Evolutionary conservation across 2,888 invertebrate genomes (phyloP).

Genomic region (Byasa hedistus): DNA sequence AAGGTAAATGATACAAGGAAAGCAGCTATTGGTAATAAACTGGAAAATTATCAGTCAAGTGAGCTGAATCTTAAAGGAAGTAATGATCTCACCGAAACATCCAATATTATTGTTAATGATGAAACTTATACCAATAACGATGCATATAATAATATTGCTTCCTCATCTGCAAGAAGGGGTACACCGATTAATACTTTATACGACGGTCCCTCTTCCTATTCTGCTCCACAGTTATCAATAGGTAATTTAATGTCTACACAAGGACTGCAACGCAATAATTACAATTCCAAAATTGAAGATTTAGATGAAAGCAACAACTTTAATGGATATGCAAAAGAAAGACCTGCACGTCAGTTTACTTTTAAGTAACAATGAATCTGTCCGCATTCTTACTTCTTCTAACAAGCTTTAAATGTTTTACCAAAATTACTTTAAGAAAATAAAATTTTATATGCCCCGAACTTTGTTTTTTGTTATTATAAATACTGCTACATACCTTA

Average conservation of each 20-base stretch:
- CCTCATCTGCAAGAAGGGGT: slow-evolving; percentile 43
- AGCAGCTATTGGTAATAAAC: neutral
- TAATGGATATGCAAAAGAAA: slow-evolving; percentile 57
- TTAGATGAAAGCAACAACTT: slow-evolving; percentile 46
- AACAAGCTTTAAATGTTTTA: slow-evolving; percentile 8
- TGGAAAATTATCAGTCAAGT: slow-evolving; percentile 12
- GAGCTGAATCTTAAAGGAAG: slow-evolving; percentile 6
- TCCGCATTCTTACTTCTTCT: neutral
- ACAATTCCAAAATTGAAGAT: slow-evolving; percentile 60
- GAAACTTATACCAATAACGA: neutral
- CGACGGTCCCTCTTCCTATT: slow-evolving; percentile 69
- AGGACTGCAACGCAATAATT: slow-evolving; percentile 40
- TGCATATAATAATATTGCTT: slow-evolving; percentile 38
- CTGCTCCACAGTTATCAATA: slow-evolving; percentile 65
- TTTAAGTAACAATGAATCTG: slow-evolving; percentile 37
- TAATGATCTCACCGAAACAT: slow-evolving; percentile 1
- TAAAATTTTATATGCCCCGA: neutral
- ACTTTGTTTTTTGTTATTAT: neutral
- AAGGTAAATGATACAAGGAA: neutral
- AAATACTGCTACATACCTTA: neutral
- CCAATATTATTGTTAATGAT: slow-evolving; percentile 8
- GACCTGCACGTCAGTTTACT: slow-evolving; percentile 52
- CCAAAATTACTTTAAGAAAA: slow-evolving; percentile 8
- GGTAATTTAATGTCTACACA: slow-evolving; percentile 54
- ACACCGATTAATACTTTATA: slow-evolving; percentile 51